phyloP scores from a whole-genome alignment of 2,113 vertebrate genomes.

The Psettodes erumei region DNA sequence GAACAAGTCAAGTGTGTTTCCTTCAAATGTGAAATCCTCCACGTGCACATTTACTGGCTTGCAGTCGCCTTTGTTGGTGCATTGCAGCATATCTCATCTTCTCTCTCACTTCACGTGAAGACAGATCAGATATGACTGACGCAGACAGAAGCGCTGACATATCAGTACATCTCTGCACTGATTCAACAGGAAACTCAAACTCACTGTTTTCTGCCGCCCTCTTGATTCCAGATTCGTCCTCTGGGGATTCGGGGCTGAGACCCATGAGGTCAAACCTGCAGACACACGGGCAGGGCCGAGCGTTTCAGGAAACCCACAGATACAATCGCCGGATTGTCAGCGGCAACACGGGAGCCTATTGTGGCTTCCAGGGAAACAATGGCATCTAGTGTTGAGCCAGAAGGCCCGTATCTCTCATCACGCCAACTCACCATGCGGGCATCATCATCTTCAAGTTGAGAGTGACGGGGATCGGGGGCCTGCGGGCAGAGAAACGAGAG shows the following conservation, averaged over 20 bases:
- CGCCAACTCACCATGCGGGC: constrained; percentile 93
- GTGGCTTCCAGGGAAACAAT: constrained; percentile 61
- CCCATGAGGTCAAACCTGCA: constrained; percentile 97
- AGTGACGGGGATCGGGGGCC: constrained; percentile 93
- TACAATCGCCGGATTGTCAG: constrained; percentile 57
- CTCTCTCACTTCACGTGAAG: too few relatives aligned
- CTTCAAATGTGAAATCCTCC: too few relatives aligned
- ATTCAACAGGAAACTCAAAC: constrained; percentile 30
- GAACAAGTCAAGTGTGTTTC: too few relatives aligned
- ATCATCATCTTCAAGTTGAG: constrained; percentile 95
- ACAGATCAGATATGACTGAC: too few relatives aligned
- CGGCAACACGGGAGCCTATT: constrained; percentile 33
- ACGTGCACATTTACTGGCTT: not conserved
- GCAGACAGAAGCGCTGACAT: too few relatives aligned
- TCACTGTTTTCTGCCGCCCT: constrained; percentile 96
- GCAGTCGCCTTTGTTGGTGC: not conserved
- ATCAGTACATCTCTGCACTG: too few relatives aligned
- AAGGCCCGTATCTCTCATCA: constrained; percentile 32
- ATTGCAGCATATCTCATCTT: not conserved
- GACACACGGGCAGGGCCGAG: constrained; percentile 34
- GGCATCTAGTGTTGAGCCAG: constrained; percentile 46
- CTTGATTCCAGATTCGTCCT: constrained; percentile 97
- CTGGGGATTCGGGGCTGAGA: constrained; percentile 89
- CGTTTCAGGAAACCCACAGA: constrained; percentile 26
- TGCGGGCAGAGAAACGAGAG: constrained; percentile 59